Evolutionary conservation across 2,888 invertebrate species (phyloP), one percentile per base, ranked within the genome.

Genomic region (Scaptodrosophila latifasciaeformis): DNA sequence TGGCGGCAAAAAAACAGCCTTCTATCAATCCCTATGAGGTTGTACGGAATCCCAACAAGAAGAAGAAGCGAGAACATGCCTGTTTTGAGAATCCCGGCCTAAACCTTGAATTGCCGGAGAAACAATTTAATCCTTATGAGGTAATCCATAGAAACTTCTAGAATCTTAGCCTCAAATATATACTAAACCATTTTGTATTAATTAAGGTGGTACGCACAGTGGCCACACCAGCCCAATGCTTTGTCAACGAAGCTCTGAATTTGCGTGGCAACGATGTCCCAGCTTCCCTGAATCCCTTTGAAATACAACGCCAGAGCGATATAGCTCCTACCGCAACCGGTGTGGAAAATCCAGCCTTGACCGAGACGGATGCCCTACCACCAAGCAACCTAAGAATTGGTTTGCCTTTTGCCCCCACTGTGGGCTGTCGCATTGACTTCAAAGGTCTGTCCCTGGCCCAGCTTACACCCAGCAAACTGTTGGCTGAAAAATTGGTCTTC

Each of bases 111-210:
- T 45, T 83, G 29, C 84, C 86, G 3, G 86, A 86, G 48, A 86
- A 82, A 27, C 71, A 81, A 48, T 83, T 86, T 29, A 87, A 87
- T 82, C 87, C 87, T 0, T 87, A 82, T 64, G 87, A 87, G 81
- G 86, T 84, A 57, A 30, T 54, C 15, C 13, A 13, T 12, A 5
- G 5, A 9, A 4, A 3, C 5, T 12, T 34, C n/a, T 10, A 13
- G 17, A 29, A 6, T 19, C 10, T 7, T 6, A 24, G 10, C 10
- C 2, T 30, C 12, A 2, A 44, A n/a, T n/a, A n/a, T n/a, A n/a
- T 29, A 34, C 9, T 6, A 19, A 2, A 15, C 45, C 10, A 10
- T 42, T 13, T 15, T 24, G 0, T n/a, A 17, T 6, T 44, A 13
- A 34, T 54, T 7, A 29, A 85, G 85, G 82, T 85, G 54, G 42